Base-by-base conservation (phyloP, 2,888 invertebrate genomes). In the Parasteatoda lunata region DNA sequence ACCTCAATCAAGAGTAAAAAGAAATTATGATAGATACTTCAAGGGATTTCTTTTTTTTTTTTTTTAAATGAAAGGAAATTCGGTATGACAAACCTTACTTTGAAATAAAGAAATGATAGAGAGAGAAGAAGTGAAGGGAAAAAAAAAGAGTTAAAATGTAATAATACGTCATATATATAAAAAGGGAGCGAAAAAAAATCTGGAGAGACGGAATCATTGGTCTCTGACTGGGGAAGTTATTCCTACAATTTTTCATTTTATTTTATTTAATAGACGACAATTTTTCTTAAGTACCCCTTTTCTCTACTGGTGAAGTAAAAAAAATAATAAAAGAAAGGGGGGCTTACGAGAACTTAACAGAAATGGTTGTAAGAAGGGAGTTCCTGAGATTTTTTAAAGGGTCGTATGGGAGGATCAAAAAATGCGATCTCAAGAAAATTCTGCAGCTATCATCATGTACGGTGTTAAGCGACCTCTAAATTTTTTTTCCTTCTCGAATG, bases 261-360 rank as follows among this genome's bases (percentile, higher is more conserved):
- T 86, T 86, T 86, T 86, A 86, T 86, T 86, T 86, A 80, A 81
- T 86, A 75, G 70, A 49, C 80, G 85, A 86, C 85, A 79, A 86
- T 86, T 86, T 79, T 77, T 76, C 80, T 86, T 86, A 86, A 86
- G 85, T 80, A 86, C 85, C 80, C 71, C 64, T 59, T 51, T 75
- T 75, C 79, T n/a, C 68, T 79, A 84, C 77, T 78, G 30, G 30
- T 30, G 30, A 30, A 30, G 30, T 1, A 30, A 30, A 30, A n/a
- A n/a, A n/a, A n/a, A n/a, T n/a, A n/a, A n/a, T n/a, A n/a, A n/a
- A 30, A n/a, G 13, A 59, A 59, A 59, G 59, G 59, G 59, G 59
- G 84, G 84, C 64, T 84, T 85, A 65, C 52, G 59, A 66, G 85
- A 86, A 86, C 80, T 86, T 86, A 86, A 80, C 80, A 77, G 84